Conservation (phyloP, 2,113 vertebrate species). For the Dicerorhinus sumatrensis region DNA sequence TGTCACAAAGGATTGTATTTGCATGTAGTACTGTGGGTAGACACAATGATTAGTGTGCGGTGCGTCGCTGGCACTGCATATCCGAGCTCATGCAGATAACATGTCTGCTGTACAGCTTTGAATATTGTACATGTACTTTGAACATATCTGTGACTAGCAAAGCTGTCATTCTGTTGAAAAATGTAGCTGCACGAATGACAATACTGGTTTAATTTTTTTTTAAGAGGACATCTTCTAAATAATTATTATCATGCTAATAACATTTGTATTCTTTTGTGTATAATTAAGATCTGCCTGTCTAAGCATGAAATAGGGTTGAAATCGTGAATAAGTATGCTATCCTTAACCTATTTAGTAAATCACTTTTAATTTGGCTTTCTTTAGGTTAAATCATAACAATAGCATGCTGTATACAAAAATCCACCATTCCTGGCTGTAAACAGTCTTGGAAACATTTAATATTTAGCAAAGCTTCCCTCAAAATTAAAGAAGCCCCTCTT, state of each 20-base stretch:
- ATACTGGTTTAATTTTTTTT: slow-evolving; percentile 86
- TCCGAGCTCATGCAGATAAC: slow-evolving; percentile 89
- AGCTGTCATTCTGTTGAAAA: slow-evolving; percentile 89
- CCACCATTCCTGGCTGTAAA: slow-evolving; percentile 81
- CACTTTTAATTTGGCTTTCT: slow-evolving; percentile 90
- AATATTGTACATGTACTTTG: slow-evolving; percentile 91
- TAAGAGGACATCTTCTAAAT: slow-evolving; percentile 88
- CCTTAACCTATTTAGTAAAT: slow-evolving; percentile 91
- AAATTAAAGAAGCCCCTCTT: slow-evolving; percentile 78
- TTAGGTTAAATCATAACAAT: slow-evolving; percentile 87
- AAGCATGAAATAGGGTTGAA: slow-evolving; percentile 93
- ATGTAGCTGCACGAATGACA: slow-evolving; percentile 88
- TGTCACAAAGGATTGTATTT: slow-evolving; percentile 92
- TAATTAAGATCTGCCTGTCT: slow-evolving; percentile 93
- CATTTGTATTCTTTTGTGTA: slow-evolving; percentile 93
- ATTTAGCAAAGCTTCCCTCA: slow-evolving; percentile 78
- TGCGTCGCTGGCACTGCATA: slow-evolving; percentile 85
- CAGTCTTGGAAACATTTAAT: slow-evolving; percentile 81
- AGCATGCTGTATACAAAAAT: slow-evolving; percentile 79
- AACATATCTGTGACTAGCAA: slow-evolving; percentile 89
- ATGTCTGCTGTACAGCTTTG: slow-evolving; percentile 89
- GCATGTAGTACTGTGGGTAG: slow-evolving; percentile 88
- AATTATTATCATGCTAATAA: slow-evolving; percentile 94
- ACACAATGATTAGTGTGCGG: slow-evolving; percentile 90
- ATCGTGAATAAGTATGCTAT: slow-evolving; percentile 87